Evolutionary conservation across 1,140 invertebrate genomes (phyloP), one percentile per base, ranked within the genome.

Genomic region (Listronotus bonariensis): DNA sequence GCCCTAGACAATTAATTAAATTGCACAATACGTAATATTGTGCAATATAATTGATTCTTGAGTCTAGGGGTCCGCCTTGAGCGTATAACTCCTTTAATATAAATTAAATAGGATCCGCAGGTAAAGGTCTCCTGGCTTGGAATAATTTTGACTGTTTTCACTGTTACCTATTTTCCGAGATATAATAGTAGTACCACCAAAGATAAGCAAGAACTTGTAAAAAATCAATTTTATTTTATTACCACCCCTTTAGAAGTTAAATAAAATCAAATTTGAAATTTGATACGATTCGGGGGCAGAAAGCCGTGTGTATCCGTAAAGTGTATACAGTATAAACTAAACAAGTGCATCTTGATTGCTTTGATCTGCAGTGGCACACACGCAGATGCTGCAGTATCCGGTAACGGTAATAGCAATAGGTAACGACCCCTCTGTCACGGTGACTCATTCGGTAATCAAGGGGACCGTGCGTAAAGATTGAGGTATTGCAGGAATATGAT

Each of bases 261-360:
- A 56, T 15, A n/a, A 56, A 64, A 56, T 64, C 15, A 64, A 64
- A 64, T 56, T 55, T 14, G 61, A 55, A 64, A 64, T 36, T 53
- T 43, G 61, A 64, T 64, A 55, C 15, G 36, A 36, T 26, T 15
- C 43, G 26, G 14, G 64, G 57, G 42, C 53, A 34, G 57, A 32
- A 53, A 32, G 20, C 53, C 41, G 40, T 26, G 63, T 31, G 34
- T 60, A 51, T 64, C 45, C 64, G 58, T 55, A 42, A 51, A 66
- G 20, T 26, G 20, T 26, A 73, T 65, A 55, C 70, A 70, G 64
- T 67, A 72, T 68, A 74, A 70, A 70, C 73, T 72, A 74, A 76
- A 78, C 75, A 78, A 78, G 76, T 78, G 76, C 74, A 74, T 75
- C 74, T 76, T 78, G 76, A 78, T 78, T 78, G 69, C 76, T 77